Conservation (phyloP, 1,140 invertebrate genomes). For the Drosophila sp. region DNA sequence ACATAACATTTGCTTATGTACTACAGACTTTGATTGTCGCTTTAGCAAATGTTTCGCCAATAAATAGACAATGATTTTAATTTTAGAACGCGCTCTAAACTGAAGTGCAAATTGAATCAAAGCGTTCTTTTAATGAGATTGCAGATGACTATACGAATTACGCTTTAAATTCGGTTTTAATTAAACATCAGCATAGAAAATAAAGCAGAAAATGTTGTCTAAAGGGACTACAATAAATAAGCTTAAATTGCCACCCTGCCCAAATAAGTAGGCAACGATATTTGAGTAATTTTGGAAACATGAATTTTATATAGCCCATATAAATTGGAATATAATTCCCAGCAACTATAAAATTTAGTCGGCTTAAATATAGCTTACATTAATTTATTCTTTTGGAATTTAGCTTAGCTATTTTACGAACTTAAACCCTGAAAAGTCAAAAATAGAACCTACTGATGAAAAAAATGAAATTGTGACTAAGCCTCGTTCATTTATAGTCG, state of each 20-base stretch:
- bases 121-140: not conserved
- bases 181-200: not conserved
- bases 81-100: not conserved
- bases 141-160: not conserved
- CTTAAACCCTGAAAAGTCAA: slow-evolving; percentile 7
- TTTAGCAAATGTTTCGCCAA: not conserved
- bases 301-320: not conserved
- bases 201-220: not conserved
- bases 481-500: slow-evolving; percentile 16
- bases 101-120: slow-evolving; percentile 4
- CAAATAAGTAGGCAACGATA: slow-evolving; percentile 57
- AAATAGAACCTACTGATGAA: not conserved
- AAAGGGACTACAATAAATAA: not conserved
- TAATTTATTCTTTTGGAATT: no score
- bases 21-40: no score
- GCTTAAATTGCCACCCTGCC: not conserved
- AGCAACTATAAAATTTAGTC: not conserved
- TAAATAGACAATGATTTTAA: not conserved
- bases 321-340: no score
- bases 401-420: not conserved
- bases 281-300: not conserved
- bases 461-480: slow-evolving; percentile 18
- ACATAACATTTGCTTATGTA: no score
- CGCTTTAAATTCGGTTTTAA: not conserved
- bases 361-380: not conserved